Conservation (phyloP, 2,797 vertebrate genomes). For the Melanotaenia parkinsoni region DNA sequence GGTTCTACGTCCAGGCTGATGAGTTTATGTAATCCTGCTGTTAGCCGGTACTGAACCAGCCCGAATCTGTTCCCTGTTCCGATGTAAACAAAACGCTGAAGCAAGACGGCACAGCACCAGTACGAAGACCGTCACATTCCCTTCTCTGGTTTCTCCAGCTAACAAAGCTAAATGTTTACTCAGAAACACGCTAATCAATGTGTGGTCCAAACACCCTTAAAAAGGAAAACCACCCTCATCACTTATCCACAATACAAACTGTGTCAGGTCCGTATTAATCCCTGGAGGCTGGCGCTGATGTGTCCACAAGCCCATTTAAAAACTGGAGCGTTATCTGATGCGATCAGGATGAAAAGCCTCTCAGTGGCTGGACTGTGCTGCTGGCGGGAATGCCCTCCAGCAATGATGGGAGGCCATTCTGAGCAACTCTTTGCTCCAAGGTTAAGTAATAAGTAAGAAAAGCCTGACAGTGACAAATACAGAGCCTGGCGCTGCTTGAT, state of each 20-base stretch:
- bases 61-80: not conserved
- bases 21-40: slow-evolving; percentile 35
- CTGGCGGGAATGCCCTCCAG: slow-evolving; percentile 7
- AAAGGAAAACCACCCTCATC: not conserved
- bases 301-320: slow-evolving; percentile 28
- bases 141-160: no score
- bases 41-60: not conserved
- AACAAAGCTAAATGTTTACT: not conserved
- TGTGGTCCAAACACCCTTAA: not conserved
- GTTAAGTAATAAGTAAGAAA: slow-evolving; percentile 12
- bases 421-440: slow-evolving; percentile 12
- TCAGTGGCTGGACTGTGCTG: not conserved
- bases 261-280: slow-evolving; percentile 11
- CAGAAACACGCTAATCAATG: not conserved
- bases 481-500: not conserved
- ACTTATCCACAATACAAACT: not conserved
- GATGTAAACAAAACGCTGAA: slow-evolving; percentile 8
- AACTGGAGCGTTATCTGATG: slow-evolving; percentile 31
- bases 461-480: slow-evolving; percentile 6
- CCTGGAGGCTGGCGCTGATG: not conserved
- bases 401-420: not conserved
- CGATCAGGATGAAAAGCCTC: slow-evolving; percentile 22
- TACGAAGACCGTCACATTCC: not conserved
- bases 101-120: not conserved
- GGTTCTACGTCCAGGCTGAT: slow-evolving; percentile 18